These are phyloP conservation scores for Alcedo atthis DNA, from an alignment of 2,797 vertebrate genomes.

Conservation along the genomic window DNA sequence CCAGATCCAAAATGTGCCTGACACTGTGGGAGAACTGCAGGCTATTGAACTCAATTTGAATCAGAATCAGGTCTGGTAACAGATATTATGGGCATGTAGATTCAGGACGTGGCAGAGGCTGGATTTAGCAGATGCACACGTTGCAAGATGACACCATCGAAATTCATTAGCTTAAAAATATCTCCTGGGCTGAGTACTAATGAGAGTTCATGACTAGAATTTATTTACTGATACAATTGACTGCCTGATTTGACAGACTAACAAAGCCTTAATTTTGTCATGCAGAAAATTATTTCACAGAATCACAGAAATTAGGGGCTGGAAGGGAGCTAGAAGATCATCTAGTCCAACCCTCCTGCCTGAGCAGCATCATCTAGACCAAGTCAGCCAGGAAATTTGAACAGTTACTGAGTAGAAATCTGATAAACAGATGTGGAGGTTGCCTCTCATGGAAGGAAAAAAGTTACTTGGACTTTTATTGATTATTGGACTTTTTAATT, in stretches of 20 bases:
- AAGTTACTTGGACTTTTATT: too few species aligned
- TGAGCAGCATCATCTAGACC: too few species aligned
- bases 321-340: too few species aligned
- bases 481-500: too few species aligned
- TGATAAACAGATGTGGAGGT: too few species aligned
- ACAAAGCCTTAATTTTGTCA: not conserved
- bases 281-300: not conserved
- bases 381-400: too few species aligned
- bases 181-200: not conserved
- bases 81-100: not conserved
- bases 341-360: too few species aligned
- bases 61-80: constrained; percentile 92
- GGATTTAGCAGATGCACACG: not conserved
- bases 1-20: constrained; percentile 87
- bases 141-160: not conserved
- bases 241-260: not conserved
- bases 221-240: not conserved
- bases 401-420: too few species aligned
- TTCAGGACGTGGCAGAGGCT: not conserved
- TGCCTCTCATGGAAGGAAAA: too few species aligned
- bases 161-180: not conserved
- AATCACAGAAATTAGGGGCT: too few species aligned
- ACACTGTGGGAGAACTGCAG: constrained; percentile 88
- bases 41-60: constrained; percentile 96
- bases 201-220: not conserved